Evolutionary conservation across 2,113 vertebrate genomes (phyloP), one percentile per base, ranked within the genome.

Genomic region (Sprattus sprattus): DNA sequence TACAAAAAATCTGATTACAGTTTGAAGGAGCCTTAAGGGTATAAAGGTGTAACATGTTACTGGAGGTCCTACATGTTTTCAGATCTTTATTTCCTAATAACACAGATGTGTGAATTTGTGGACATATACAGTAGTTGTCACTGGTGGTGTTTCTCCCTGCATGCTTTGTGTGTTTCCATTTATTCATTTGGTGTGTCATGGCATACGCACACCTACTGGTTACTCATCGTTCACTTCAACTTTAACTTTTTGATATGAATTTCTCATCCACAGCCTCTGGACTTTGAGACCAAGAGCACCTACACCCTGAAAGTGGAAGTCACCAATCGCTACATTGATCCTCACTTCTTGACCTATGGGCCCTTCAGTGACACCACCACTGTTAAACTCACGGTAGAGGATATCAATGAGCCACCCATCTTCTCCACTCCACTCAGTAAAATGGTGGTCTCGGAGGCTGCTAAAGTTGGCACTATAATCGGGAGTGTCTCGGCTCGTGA

Each of bases 391-490:
- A 97, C 95, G 0, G 97, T 99, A 52, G 96, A 97, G 81, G 97
- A 99, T 0, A 97, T 99, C 82, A 97, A 99, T 1, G 98, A 99
- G 89, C 96, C 97, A 0, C 98, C 98, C 0, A 88, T 97, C 67
- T 99, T 99, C 85, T 95, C 95, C 2, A 89, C 94, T 0, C 91
- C 87, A 0, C 88, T 97, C 16, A 97, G 94, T 89, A 94, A 91
- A 87, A 97, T 99, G 97, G 94, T 95, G 18, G 97, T 99, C 16
- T 97, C 96, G 0, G 98, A 99, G 92, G 97, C 96, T 4, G 96
- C 97, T 44, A 96, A 94, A 64, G 94, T 97, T 0, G 97, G 97
- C 80, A 97, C 96, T 0, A 96, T 96, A 28, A 97, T 99, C 13
- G 98, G 98, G 80, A 96, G 95, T 0, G 97, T 99, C 15, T 95